These are phyloP conservation scores for Campaea margaritaria DNA, from an alignment of 2,888 invertebrate species.

Conservation along the genomic window DNA sequence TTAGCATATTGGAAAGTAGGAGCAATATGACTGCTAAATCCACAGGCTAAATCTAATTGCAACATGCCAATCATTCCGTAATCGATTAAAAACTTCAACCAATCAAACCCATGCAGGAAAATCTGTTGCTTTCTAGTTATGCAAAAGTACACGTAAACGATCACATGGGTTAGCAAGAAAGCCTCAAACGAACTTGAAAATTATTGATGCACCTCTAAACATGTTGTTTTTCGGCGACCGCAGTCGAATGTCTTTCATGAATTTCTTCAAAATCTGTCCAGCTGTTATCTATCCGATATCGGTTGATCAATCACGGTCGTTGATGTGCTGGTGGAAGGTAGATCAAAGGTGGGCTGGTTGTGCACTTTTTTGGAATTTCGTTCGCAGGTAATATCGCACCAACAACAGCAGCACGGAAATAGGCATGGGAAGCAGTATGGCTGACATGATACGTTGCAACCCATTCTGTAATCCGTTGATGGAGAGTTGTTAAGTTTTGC, in stretches of 20 bases:
- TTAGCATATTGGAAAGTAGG: too few species aligned
- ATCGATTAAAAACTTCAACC: too few species aligned
- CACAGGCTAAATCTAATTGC: too few species aligned
- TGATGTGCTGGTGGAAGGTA: constrained; percentile 17
- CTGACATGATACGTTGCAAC: constrained; percentile 29
- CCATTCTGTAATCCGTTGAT: constrained; percentile 19
- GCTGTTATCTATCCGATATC: constrained; percentile 9
- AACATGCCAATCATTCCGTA: too few species aligned
- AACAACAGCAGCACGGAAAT: constrained; percentile 31
- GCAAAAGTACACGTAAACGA: background rate
- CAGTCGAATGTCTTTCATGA: background rate
- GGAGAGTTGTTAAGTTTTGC: background rate
- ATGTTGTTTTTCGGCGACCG: background rate
- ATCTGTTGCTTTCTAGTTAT: background rate
- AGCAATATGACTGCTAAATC: too few species aligned
- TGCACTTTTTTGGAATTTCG: constrained; percentile 4
- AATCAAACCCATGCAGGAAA: too few species aligned
- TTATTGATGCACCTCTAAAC: constrained; percentile 2
- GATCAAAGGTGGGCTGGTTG: background rate
- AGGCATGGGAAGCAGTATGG: constrained; percentile 27
- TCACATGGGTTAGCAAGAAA: background rate
- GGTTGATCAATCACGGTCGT: constrained; percentile 6
- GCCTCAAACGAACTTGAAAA: background rate
- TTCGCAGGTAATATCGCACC: constrained; percentile 26
- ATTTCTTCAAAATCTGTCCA: background rate